Conservation (phyloP, 2,113 vertebrate genomes). For the Trogon surrucura region DNA sequence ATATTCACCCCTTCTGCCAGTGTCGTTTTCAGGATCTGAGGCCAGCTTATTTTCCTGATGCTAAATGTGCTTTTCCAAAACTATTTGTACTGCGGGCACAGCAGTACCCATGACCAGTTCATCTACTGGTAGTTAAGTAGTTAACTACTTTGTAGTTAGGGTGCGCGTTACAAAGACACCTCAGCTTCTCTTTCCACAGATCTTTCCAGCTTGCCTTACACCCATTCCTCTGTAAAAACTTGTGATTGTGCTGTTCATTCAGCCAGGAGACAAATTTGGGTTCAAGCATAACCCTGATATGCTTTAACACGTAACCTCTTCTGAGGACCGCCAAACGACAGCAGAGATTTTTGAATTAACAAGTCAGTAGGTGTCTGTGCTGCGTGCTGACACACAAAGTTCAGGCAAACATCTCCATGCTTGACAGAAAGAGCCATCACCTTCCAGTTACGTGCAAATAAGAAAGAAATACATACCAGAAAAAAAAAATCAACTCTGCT, state of each 20-base stretch:
- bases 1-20: not conserved
- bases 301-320: not conserved
- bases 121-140: not conserved
- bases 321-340: not conserved
- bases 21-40: not conserved
- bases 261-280: not conserved
- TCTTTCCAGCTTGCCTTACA: not conserved
- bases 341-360: not conserved
- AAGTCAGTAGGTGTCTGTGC: not conserved
- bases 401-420: not conserved
- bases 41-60: not conserved
- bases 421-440: not conserved
- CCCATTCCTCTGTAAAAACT: not conserved
- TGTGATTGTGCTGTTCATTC: not conserved
- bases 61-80: not conserved
- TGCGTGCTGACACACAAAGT: not conserved
- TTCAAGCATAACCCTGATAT: not conserved
- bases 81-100: not conserved
- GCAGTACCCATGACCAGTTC: not conserved
- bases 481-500: not conserved
- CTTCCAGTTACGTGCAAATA: not conserved
- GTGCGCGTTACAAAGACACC: not conserved
- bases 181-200: not conserved
- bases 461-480: not conserved
- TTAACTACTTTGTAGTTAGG: not conserved